Evolutionary conservation across 2,888 invertebrate genomes (phyloP).

Genomic region (Ophion ventricosus): DNA sequence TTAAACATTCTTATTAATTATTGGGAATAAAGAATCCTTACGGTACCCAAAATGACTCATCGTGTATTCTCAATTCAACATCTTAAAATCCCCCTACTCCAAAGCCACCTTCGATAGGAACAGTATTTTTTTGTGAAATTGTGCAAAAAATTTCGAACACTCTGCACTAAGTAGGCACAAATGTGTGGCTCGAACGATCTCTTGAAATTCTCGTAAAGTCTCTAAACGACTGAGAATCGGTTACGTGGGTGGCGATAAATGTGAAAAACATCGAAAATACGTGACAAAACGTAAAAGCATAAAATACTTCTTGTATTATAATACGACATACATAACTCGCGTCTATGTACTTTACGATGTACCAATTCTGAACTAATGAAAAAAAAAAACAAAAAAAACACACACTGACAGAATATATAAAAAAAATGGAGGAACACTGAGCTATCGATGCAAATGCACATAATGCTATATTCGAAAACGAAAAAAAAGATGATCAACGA

Average conservation of each 20-base stretch:
- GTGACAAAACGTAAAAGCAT: conserved; percentile 32
- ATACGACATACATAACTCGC: conserved; percentile 16
- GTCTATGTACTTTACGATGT: conserved; percentile 11
- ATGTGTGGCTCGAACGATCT: background rate
- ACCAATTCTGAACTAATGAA: conserved; percentile 40
- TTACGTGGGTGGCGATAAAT: conserved; percentile 23
- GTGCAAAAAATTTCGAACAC: background rate
- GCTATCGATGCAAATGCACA: conserved; percentile 63
- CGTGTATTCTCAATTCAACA: background rate
- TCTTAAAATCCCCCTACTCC: background rate
- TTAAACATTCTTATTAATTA: background rate
- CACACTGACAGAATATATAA: conserved; percentile 49
- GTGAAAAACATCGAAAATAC: conserved; percentile 47
- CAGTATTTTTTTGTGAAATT: background rate
- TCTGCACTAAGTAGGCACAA: background rate
- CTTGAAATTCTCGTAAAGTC: background rate
- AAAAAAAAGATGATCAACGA: conserved; percentile 52
- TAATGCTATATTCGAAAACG: conserved; percentile 60
- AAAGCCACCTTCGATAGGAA: background rate
- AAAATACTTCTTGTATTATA: conserved; percentile 63
- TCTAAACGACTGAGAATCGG: conserved; percentile 25
- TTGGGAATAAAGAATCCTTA: background rate
- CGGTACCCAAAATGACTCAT: background rate
- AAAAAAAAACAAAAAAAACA: background rate
- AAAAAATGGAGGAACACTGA: conserved; percentile 53